Evolutionary conservation across 1,140 invertebrate species (phyloP).

Genomic region (Diorhabda elongata): DNA sequence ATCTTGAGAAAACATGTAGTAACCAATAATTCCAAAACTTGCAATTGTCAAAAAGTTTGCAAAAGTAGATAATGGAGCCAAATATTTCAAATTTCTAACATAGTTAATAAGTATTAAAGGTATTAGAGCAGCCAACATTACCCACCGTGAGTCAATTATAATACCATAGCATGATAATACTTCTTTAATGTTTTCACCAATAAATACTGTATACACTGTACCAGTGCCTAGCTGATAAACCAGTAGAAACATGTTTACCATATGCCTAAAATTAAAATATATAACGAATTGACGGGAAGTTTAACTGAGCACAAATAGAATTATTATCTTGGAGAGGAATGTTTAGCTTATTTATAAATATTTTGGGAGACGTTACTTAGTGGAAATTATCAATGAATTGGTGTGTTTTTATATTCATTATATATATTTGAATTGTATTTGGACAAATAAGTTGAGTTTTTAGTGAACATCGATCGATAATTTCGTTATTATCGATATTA

Average conservation of each 20-base stretch:
- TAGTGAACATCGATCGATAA: too few relatives aligned
- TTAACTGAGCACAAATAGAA: conserved; percentile 11
- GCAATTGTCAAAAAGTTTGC: conserved; percentile 65
- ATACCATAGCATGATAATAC: conserved; percentile 51
- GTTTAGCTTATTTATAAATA: too few relatives aligned
- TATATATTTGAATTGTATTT: too few relatives aligned
- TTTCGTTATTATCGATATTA: too few relatives aligned
- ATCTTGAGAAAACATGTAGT: conserved; percentile 59
- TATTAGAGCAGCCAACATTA: conserved; percentile 63
- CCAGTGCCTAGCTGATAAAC: conserved; percentile 85
- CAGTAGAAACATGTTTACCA: conserved; percentile 67
- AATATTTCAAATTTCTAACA: conserved; percentile 66
- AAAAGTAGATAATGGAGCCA: conserved; percentile 69
- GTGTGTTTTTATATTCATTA: too few relatives aligned
- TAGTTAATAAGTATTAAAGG: conserved; percentile 69
- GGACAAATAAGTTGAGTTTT: too few relatives aligned
- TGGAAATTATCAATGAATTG: too few relatives aligned
- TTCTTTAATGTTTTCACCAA: conserved; percentile 66
- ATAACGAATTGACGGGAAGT: neutral
- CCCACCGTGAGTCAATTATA: conserved; percentile 52
- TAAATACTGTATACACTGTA: conserved; percentile 84
- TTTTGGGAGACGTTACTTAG: too few relatives aligned
- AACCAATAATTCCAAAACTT: conserved; percentile 66
- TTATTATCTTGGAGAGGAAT: neutral
- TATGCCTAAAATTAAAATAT: conserved; percentile 48